Percentiles rank a stretch among this genome's conserved stretches.
Evolutionary conservation across 2,113 vertebrate species (phyloP).

Genomic region (Anser brachyrhynchus): DNA sequence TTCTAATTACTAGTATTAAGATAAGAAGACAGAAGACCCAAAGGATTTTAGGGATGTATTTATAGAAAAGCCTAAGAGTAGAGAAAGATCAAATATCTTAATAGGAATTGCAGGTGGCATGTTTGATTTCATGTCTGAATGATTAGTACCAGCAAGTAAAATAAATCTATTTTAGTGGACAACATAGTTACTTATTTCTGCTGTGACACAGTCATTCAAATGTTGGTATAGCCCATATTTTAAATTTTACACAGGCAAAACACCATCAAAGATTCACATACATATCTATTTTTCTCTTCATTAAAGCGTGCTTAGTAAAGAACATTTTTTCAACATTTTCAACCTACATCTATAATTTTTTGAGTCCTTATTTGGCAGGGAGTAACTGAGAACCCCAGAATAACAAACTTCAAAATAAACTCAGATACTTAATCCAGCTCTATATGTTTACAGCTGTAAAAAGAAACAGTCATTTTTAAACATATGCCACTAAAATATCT

Average conservation of each 20-base stretch:
- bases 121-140: constrained; percentile 3
- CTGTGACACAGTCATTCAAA: background rate
- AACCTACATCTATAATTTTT: background rate
- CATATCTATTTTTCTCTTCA: background rate
- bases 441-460: background rate
- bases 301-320: background rate
- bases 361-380: background rate
- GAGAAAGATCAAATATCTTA: background rate
- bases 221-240: background rate
- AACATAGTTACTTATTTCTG: background rate
- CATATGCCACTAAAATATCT: background rate
- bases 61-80: background rate
- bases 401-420: background rate
- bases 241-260: background rate
- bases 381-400: background rate
- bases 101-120: background rate
- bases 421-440: background rate
- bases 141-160: background rate
- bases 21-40: background rate
- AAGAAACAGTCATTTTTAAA: background rate
- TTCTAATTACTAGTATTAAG: background rate
- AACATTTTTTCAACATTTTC: background rate
- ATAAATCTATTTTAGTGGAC: background rate
- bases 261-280: background rate
- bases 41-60: background rate